Conservation (phyloP, 2,113 vertebrate species). For the Cardinalis cardinalis region DNA sequence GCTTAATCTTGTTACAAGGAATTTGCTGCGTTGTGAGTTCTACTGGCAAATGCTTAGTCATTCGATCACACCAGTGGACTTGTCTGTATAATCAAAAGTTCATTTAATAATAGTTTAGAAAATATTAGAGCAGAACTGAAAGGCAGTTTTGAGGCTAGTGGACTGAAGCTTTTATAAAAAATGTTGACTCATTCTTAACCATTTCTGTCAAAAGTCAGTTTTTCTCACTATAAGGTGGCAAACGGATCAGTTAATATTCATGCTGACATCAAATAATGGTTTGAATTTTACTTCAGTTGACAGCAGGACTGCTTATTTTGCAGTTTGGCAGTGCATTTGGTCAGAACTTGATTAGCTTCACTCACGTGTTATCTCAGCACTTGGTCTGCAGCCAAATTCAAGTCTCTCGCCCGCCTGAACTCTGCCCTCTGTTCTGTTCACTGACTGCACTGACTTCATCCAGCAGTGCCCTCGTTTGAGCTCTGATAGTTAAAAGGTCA, state of each 20-base stretch:
- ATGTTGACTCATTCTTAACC: neutral
- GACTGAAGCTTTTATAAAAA: slow-evolving; percentile 14
- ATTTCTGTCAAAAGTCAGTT: neutral
- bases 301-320: neutral
- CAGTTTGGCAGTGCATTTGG: neutral
- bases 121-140: slow-evolving; percentile 9
- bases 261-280: neutral
- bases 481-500: neutral
- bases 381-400: neutral
- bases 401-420: fast-evolving
- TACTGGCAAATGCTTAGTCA: neutral
- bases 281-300: neutral
- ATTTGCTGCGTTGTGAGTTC: neutral
- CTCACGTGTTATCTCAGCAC: neutral
- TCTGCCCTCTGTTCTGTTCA: neutral
- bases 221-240: neutral
- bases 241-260: neutral
- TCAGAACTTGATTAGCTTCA: neutral
- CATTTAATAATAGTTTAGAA: slow-evolving; percentile 31
- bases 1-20: neutral
- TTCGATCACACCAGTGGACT: neutral
- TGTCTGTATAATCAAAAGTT: slow-evolving; percentile 3
- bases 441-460: neutral
- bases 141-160: slow-evolving; percentile 15
- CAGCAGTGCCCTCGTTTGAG: neutral